phyloP scores from a whole-genome alignment of 2,113 vertebrate species.

The Athene cunicularia region DNA sequence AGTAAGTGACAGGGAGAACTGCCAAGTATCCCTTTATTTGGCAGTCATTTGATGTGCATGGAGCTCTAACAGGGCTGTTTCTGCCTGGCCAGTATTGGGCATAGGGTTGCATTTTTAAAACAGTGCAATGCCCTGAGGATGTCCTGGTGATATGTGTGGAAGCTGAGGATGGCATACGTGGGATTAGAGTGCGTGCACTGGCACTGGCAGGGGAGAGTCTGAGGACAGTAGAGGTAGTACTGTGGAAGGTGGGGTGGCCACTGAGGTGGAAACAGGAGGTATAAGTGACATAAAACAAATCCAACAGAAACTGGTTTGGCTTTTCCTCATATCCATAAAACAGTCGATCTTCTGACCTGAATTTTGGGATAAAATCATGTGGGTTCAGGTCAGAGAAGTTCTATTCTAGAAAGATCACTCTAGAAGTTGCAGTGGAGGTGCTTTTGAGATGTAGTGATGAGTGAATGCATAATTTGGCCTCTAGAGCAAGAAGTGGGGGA shows the following conservation, averaged over 20 bases:
- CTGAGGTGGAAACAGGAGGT: not conserved
- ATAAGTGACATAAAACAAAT: not conserved
- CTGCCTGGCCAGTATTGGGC: not conserved
- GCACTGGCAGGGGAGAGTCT: not conserved
- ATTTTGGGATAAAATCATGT: not conserved
- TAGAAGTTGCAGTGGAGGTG: not conserved
- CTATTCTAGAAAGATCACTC: not conserved
- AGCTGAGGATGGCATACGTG: fast-evolving
- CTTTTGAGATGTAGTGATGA: not conserved
- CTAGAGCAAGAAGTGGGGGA: not conserved
- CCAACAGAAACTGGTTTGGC: not conserved
- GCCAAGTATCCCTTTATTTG: not conserved
- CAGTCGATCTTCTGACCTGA: not conserved
- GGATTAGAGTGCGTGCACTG: not conserved
- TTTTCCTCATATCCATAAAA: not conserved
- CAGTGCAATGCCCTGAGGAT: not conserved
- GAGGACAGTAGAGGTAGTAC: not conserved
- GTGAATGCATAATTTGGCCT: not conserved
- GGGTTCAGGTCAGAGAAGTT: not conserved
- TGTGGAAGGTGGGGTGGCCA: not conserved
- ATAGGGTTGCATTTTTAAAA: not conserved
- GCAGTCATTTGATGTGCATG: not conserved
- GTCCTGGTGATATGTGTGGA: not conserved
- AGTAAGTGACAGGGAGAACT: not conserved
- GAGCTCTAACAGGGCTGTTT: not conserved